These are phyloP conservation scores for Bos javanicus DNA, from an alignment of 2,113 vertebrate genomes.

Conservation along the genomic window DNA sequence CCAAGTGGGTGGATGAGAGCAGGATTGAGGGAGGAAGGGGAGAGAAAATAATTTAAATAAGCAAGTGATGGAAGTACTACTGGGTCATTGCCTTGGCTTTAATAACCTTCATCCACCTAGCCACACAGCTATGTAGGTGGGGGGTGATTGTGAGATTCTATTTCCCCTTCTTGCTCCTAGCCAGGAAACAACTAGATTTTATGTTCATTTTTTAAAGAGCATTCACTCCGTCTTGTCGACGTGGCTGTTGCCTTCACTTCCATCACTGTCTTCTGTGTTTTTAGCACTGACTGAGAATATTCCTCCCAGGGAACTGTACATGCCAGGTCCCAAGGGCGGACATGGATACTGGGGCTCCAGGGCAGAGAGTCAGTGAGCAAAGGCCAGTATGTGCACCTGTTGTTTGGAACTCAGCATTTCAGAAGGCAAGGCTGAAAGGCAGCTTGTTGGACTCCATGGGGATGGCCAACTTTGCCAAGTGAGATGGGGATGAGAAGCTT, in stretches of 20 bases:
- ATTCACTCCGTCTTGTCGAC: slow-evolving; percentile 18
- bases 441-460: slow-evolving; percentile 23
- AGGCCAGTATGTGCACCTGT: neutral
- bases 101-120: neutral
- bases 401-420: slow-evolving; percentile 38
- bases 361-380: slow-evolving; percentile 36
- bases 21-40: slow-evolving; percentile 11
- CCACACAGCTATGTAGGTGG: neutral
- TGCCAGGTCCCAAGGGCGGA: neutral
- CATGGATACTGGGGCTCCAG: slow-evolving; percentile 29
- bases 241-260: neutral
- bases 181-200: neutral
- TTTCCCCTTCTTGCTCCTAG: neutral
- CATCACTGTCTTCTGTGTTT: slow-evolving; percentile 43
- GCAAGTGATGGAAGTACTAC: neutral
- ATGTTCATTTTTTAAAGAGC: neutral
- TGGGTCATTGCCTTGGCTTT: neutral
- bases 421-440: slow-evolving; percentile 49
- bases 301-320: slow-evolving; percentile 29
- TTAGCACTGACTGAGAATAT: slow-evolving; percentile 45
- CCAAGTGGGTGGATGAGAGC: slow-evolving; percentile 61
- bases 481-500: neutral
- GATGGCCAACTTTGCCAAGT: slow-evolving; percentile 1
- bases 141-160: neutral
- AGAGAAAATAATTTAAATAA: slow-evolving; percentile 49